These are phyloP conservation scores for Asobara japonica DNA, from an alignment of 1,140 invertebrate species.

Conservation along the genomic window DNA sequence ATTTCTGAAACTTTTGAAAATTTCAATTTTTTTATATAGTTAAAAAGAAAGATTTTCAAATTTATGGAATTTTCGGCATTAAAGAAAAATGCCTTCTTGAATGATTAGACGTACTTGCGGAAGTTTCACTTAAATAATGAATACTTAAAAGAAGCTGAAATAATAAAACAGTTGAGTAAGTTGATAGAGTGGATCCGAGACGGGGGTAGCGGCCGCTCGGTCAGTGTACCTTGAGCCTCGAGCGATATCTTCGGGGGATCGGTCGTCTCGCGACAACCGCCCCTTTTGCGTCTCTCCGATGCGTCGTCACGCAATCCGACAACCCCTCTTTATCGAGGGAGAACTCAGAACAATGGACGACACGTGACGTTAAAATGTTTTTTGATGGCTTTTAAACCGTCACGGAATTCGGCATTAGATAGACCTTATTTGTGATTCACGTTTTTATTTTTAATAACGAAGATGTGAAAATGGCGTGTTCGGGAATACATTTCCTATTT, in stretches of 20 bases:
- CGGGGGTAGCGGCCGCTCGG: not conserved
- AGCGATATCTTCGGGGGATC: not conserved
- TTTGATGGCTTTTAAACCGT: slow-evolving; percentile 3
- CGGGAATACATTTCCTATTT: too few species aligned
- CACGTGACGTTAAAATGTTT: not conserved
- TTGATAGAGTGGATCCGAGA: not conserved
- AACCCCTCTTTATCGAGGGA: slow-evolving; percentile 2
- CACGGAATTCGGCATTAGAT: not conserved
- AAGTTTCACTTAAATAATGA: too few species aligned
- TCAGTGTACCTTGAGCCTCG: slow-evolving; percentile 4
- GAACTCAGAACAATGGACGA: not conserved
- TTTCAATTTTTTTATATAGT: too few species aligned
- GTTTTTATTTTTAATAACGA: too few species aligned
- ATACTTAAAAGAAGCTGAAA: too few species aligned
- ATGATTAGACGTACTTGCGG: too few species aligned
- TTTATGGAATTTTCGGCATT: too few species aligned
- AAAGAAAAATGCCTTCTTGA: too few species aligned
- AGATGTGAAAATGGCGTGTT: too few species aligned
- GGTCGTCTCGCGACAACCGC: not conserved
- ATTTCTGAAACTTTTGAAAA: too few species aligned
- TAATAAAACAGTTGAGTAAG: not conserved
- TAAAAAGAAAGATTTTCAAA: too few species aligned
- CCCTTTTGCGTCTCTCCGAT: not conserved
- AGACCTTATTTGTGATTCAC: too few species aligned
- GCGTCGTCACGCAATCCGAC: slow-evolving; percentile 25